phyloP scores from a whole-genome alignment of 2,797 vertebrate species.

The Syndactyla subalaris region DNA sequence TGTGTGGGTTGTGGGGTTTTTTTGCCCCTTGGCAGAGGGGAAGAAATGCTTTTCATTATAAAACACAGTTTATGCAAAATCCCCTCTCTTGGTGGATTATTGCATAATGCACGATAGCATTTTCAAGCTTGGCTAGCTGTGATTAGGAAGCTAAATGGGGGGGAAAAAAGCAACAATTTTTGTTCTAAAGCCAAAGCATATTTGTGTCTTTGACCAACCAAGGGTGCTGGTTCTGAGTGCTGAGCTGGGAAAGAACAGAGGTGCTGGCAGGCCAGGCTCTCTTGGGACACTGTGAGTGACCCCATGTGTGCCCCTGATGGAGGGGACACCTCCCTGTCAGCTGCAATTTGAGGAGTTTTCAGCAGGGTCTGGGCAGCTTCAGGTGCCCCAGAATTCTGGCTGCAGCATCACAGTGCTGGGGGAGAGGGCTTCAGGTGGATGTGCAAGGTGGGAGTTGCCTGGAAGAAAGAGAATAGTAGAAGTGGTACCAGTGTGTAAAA shows the following conservation, averaged over 20 bases:
- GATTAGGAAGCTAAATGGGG: constrained; percentile 47
- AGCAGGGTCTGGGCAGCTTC: neutral
- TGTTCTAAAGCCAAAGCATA: neutral
- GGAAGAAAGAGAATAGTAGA: neutral
- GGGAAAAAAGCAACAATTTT: constrained; percentile 16
- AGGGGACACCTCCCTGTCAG: accelerated
- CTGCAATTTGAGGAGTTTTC: neutral
- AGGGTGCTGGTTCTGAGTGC: neutral
- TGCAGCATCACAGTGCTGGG: neutral
- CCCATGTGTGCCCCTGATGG: accelerated
- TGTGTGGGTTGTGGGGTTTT: neutral
- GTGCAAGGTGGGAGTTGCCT: neutral
- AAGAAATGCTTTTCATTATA: neutral
- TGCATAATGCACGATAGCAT: constrained; percentile 45
- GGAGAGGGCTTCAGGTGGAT: neutral
- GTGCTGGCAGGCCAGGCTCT: accelerated
- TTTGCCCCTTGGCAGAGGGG: neutral
- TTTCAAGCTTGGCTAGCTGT: constrained; percentile 48
- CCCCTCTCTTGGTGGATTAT: neutral
- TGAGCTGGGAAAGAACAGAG: neutral
- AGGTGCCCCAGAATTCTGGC: neutral
- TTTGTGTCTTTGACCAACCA: neutral
- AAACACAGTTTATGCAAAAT: neutral
- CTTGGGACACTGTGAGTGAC: accelerated
- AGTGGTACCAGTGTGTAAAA: neutral